A percentile compares a stretch with the other conserved stretches of the same genome.
Evolutionary conservation across 2,113 vertebrate species (phyloP).

Genomic region (Poecilia latipinna): DNA sequence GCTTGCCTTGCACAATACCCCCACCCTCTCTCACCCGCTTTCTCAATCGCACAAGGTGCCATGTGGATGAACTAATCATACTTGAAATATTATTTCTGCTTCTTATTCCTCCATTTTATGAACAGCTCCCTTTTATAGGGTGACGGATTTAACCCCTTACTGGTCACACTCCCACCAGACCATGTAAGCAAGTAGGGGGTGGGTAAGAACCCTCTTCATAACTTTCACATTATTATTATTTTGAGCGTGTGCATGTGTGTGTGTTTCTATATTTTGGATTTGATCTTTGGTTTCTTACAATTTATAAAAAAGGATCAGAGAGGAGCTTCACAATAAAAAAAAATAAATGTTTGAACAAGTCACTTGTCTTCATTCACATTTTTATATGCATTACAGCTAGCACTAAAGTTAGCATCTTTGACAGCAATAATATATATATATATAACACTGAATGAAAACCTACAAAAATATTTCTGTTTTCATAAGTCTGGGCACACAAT

Average conservation of each 20-base stretch:
- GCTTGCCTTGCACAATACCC: conserved; percentile 85
- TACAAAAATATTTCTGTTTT: background rate
- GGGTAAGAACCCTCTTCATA: conserved; percentile 28
- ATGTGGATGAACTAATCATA: conserved; percentile 88
- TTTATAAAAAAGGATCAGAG: background rate
- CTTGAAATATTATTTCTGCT: conserved; percentile 91
- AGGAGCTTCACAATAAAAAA: background rate
- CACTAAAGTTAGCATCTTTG: background rate
- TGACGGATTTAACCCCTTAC: conserved; percentile 83
- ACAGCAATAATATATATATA: background rate
- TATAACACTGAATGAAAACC: background rate
- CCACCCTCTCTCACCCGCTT: conserved; percentile 71
- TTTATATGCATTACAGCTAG: background rate
- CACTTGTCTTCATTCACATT: background rate
- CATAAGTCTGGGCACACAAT: no score
- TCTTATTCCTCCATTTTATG: conserved; percentile 86
- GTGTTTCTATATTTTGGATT: conserved; percentile 50
- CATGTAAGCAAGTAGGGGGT: conserved; percentile 27
- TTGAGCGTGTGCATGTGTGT: conserved; percentile 21
- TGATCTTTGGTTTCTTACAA: conserved; percentile 43
- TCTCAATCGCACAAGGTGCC: conserved; percentile 84
- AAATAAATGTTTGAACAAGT: background rate
- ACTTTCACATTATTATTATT: conserved; percentile 44
- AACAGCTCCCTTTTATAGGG: conserved; percentile 84
- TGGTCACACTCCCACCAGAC: conserved; percentile 65